A percentile compares a stretch with the other conserved stretches of the same genome.
These are phyloP conservation scores for Alligator mississippiensis DNA, from an alignment of 2,113 vertebrate species.

Conservation along the genomic window DNA sequence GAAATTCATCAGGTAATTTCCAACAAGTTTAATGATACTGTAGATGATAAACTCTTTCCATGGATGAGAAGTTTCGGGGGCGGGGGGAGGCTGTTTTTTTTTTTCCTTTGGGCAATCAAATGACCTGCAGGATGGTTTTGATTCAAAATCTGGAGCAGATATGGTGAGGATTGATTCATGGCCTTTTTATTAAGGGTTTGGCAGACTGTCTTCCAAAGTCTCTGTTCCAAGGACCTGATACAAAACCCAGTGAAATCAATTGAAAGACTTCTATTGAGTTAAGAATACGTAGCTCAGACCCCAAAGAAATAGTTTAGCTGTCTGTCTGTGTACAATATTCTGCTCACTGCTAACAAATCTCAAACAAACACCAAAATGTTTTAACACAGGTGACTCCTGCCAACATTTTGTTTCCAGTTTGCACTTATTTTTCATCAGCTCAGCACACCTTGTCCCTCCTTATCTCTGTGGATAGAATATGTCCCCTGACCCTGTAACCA, in stretches of 20 bases:
- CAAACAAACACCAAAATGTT: neutral
- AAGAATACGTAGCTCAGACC: conserved; percentile 28
- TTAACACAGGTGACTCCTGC: neutral
- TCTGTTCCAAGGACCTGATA: conserved; percentile 58
- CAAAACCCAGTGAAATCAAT: conserved; percentile 60
- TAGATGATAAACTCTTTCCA: conserved; percentile 52
- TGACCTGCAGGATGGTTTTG: conserved; percentile 61
- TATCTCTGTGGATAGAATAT: neutral
- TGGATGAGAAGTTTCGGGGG: neutral
- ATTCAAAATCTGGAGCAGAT: conserved; percentile 73
- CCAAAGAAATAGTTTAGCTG: conserved; percentile 31
- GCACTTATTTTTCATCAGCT: conserved; percentile 22
- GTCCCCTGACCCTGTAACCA: neutral
- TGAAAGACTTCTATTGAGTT: conserved; percentile 6
- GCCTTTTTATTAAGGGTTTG: conserved; percentile 63
- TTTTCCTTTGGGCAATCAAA: conserved; percentile 43
- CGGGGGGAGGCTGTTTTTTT: neutral
- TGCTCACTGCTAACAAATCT: conserved; percentile 27
- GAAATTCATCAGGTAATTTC: neutral
- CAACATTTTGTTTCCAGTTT: neutral
- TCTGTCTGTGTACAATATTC: neutral
- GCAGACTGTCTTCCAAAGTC: conserved; percentile 59
- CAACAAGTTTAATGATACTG: conserved; percentile 6
- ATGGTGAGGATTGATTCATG: conserved; percentile 63
- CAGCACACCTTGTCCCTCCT: conserved; percentile 26